Evolutionary conservation across 2,888 invertebrate genomes (phyloP), one percentile per base, ranked within the genome.

Genomic region (Sialis fuliginosa): DNA sequence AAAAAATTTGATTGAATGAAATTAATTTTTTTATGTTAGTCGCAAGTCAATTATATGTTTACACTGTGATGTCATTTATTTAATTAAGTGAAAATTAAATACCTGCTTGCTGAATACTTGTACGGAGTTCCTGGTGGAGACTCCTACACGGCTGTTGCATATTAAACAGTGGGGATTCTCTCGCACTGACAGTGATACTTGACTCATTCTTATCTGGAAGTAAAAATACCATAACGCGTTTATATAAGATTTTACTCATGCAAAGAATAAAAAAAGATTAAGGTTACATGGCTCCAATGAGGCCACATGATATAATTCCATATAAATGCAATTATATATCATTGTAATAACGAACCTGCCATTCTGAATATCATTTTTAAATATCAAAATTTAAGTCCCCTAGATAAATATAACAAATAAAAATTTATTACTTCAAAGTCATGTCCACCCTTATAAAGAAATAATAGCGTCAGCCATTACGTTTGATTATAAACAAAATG

Each of bases 111-210:
- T 64, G 56, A 76, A 75, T 51, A 76, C 71, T 46, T 66, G 67
- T 33, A 73, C 61, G 42, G 70, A 68, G 57, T 71, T 73, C 50
- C 72, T 62, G 31, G 66, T 65, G 1, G 72, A 70, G 5, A 68
- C 67, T 7, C 71, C 71, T 8, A 70, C 64, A 53, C 68, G 68
- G 42, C 64, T 68, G 57, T 75, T 72, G 60, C 82, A 82, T 42
- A 81, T 68, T 42, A 80, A 65, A 56, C 81, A 82, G 47, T 63
- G 65, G 1, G 64, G 57, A 50, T 57, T 62, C 34, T 57, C 55
- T 44, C 55, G 55, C 33, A 52, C 54, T 22, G 47, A 48, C 8
- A 10, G n/a, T 9, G 10, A 32, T 37, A 44, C 39, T 39, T 57
- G 51, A 43, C 58, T 57, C 62, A 63, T 62, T 30, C 35, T 47